Conservation (phyloP, 2,888 invertebrate species). For the Lottia gigantea region DNA sequence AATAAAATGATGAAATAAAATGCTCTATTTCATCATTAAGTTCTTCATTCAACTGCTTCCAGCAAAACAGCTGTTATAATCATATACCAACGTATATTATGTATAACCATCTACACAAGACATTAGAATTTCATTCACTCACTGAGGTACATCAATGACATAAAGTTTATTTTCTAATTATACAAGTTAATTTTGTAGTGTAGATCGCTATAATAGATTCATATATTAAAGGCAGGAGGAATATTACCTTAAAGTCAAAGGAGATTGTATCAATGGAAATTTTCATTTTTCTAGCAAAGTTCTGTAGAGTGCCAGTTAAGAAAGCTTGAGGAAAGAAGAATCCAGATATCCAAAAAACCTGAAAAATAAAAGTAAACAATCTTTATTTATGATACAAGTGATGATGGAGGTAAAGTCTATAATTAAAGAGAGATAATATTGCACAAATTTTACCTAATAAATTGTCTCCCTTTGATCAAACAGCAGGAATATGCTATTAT, state of each 20-base stretch:
- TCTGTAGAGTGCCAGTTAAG: constrained; percentile 69
- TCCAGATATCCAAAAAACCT: constrained; percentile 73
- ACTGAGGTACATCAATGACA: too few species aligned
- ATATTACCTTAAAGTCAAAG: constrained; percentile 65
- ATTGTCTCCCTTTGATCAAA: background rate
- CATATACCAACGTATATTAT: too few species aligned
- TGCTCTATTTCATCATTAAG: background rate
- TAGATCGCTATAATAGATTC: too few species aligned
- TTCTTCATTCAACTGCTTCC: background rate
- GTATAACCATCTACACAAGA: too few species aligned
- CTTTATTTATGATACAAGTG: background rate
- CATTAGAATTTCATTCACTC: too few species aligned
- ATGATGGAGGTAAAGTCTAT: background rate
- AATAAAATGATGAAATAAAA: background rate
- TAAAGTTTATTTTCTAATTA: too few species aligned
- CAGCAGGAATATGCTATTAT: background rate
- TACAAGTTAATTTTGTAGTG: too few species aligned
- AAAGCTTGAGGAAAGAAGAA: constrained; percentile 71
- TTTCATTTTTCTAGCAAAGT: constrained; percentile 66
- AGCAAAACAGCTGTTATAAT: background rate
- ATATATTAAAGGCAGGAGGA: too few species aligned
- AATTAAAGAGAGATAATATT: constrained; percentile 5
- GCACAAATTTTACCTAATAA: background rate
- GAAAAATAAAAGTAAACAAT: constrained; percentile 21
- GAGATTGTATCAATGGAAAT: constrained; percentile 68